Conservation (phyloP, 1,140 invertebrate species). For the Ceratosolen fusciceps region DNA sequence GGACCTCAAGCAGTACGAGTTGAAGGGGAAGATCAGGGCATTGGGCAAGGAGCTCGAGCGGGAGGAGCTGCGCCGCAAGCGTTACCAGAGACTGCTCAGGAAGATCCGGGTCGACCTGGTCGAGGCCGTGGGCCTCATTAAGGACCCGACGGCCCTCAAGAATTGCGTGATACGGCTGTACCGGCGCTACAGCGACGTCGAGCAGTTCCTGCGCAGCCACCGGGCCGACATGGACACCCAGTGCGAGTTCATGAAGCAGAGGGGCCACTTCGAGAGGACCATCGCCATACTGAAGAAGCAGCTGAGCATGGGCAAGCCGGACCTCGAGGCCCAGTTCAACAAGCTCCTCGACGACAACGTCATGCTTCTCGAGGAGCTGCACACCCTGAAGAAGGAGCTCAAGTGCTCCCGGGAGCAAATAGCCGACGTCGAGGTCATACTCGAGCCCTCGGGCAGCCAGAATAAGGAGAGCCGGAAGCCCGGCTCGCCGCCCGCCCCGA, state of each 20-base stretch:
- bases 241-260: slow-evolving; percentile 83
- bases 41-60: slow-evolving; percentile 78
- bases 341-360: slow-evolving; percentile 81
- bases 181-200: slow-evolving; percentile 81
- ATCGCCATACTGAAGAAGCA: slow-evolving; percentile 76
- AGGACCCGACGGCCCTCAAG: slow-evolving; percentile 84
- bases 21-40: slow-evolving; percentile 82
- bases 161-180: slow-evolving; percentile 82
- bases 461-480: too few species aligned
- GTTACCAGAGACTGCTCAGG: slow-evolving; percentile 79
- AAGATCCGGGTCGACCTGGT: slow-evolving; percentile 86
- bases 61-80: slow-evolving; percentile 77
- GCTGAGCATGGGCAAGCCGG: slow-evolving; percentile 67
- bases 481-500: too few species aligned
- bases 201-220: slow-evolving; percentile 76
- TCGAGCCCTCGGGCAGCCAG: too few species aligned
- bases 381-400: slow-evolving; percentile 78
- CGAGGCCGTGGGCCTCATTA: slow-evolving; percentile 81
- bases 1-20: slow-evolving; percentile 81
- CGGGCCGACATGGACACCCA: slow-evolving; percentile 80
- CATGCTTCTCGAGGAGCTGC: slow-evolving; percentile 81
- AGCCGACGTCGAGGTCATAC: slow-evolving; percentile 79
- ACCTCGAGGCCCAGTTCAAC: slow-evolving; percentile 66
- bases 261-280: slow-evolving; percentile 84
- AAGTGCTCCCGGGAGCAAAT: slow-evolving; percentile 76